These are phyloP conservation scores for Trichonephila clavipes DNA, from an alignment of 1,140 invertebrate genomes.

Conservation along the genomic window DNA sequence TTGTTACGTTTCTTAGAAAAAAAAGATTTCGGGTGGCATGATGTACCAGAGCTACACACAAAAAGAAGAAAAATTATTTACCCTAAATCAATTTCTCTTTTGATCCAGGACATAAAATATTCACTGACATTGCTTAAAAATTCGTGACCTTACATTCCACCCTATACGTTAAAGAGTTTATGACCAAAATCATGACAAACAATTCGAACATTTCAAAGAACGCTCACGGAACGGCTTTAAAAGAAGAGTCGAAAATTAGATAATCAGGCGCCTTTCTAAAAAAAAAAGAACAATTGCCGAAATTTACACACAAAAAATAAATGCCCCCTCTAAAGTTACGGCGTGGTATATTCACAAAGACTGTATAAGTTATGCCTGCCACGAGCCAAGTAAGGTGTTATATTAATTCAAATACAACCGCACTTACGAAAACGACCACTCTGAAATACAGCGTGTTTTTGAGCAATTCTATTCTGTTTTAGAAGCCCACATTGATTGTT, in stretches of 20 bases:
- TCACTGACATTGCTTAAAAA: not conserved
- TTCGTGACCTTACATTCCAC: not conserved
- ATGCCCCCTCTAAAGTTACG: not conserved
- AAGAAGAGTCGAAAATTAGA: constrained; percentile 21
- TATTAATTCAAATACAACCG: constrained; percentile 30
- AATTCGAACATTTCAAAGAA: not conserved
- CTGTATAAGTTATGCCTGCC: not conserved
- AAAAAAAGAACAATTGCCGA: constrained; percentile 1
- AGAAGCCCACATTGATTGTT: not conserved
- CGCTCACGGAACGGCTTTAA: no score
- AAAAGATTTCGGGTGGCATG: no score
- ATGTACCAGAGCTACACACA: no score
- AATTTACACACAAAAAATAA: not conserved
- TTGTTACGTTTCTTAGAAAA: no score
- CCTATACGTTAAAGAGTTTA: not conserved
- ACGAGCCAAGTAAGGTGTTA: not conserved
- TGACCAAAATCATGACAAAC: not conserved
- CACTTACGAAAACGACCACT: not conserved
- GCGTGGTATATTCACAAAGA: not conserved
- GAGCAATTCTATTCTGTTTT: constrained; percentile 41
- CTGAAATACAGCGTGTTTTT: constrained; percentile 42
- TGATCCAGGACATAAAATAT: not conserved
- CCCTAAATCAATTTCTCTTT: not conserved
- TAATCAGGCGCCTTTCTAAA: not conserved
- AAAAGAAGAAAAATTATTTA: not conserved